Evolutionary conservation across 2,888 invertebrate genomes (phyloP), one percentile per base, ranked within the genome.

Genomic region (Agrotis exclamationis): DNA sequence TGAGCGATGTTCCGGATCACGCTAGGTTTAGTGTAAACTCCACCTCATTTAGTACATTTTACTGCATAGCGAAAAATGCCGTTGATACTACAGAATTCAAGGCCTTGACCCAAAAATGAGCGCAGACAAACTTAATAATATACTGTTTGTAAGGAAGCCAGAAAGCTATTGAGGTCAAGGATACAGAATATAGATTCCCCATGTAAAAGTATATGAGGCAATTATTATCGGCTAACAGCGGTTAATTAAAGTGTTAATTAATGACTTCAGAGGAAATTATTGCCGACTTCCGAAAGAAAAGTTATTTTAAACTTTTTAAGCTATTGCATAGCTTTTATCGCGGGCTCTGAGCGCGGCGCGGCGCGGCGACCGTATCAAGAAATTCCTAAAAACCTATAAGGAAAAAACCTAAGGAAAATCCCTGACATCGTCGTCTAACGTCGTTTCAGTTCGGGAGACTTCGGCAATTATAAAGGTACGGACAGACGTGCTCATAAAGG

Each of bases 121-220:
- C 57, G 45, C 44, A 65, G 63, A 74, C 63, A 78, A 67, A 70
- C 53, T 64, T 67, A 69, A 71, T 58, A 39, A 74, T 63, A 50
- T 74, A 50, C 50, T 63, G 57, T 71, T 67, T 57, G 59, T 70
- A 63, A 74, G 75, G 75, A 73, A 58, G 70, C 67, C 66, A 72
- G 59, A 64, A 75, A 13, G 39, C 22, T 74, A 70, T 80, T 63
- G 77, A n/a, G 80, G 83, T 82, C 82, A 83, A 77, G 82, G 82
- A 79, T 60, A 58, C 39, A 58, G 24, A 48, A 58, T 58, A 80
- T 76, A 67, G 71, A 71, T 81, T 71, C 24, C 65, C 45, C 54
- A 39, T 67, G 18, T 48, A 60, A 48, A 66, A 79, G 20, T 47
- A 33, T 79, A 72, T 47, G 28, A 48, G 59, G 20, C 51, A 74